phyloP scores from a whole-genome alignment of 2,888 invertebrate genomes.

The Quadriops clusia region DNA sequence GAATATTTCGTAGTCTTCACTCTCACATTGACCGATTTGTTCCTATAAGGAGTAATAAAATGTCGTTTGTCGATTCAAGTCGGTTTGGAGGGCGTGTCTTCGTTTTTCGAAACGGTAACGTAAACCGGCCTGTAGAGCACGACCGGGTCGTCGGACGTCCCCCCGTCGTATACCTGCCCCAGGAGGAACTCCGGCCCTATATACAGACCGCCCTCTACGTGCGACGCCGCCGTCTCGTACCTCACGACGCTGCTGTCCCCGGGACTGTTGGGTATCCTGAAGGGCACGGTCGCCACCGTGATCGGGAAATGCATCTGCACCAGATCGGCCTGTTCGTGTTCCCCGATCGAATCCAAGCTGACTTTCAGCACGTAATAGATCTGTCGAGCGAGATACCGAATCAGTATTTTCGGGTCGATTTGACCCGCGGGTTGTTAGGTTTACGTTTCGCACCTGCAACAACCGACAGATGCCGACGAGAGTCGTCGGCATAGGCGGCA shows the following conservation, averaged over 20 bases:
- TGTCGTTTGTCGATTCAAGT: too few relatives aligned
- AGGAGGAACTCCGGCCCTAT: constrained; percentile 66
- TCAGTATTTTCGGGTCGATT: too few relatives aligned
- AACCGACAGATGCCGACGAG: constrained; percentile 58
- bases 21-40: background rate
- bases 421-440: too few relatives aligned
- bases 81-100: constrained; percentile 16
- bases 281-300: constrained; percentile 64
- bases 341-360: too few relatives aligned
- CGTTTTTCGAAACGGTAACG: constrained; percentile 37
- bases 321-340: too few relatives aligned
- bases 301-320: constrained; percentile 63
- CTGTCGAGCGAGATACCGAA: too few relatives aligned
- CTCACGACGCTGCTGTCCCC: too few relatives aligned
- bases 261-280: constrained; percentile 54
- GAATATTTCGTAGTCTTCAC: too few relatives aligned
- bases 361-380: constrained; percentile 65
- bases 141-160: constrained; percentile 43
- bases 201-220: constrained; percentile 67
- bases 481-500: constrained; percentile 67
- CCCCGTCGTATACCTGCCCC: constrained; percentile 64
- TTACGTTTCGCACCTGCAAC: too few relatives aligned
- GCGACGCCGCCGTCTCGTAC: constrained; percentile 56
- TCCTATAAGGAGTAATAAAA: background rate
- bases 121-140: constrained; percentile 57